phyloP scores from a whole-genome alignment of 2,113 vertebrate species.

The Enhydra lutris region DNA sequence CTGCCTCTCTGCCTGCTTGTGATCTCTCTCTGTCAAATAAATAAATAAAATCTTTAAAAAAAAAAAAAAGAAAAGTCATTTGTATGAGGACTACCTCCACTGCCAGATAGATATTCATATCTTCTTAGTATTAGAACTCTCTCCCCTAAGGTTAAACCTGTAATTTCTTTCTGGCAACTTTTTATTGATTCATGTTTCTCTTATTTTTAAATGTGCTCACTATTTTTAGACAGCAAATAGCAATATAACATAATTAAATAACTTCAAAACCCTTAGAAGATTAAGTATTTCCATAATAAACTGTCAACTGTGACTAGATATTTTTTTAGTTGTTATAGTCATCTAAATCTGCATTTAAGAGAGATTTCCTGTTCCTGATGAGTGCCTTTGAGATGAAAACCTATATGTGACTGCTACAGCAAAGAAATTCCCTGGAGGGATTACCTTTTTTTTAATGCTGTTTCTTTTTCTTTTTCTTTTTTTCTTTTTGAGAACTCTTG shows the following conservation, averaged over 20 bases:
- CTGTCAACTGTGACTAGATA: not conserved
- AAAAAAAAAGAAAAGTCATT: not conserved
- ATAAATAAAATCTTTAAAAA: too few species aligned
- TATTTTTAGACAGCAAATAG: not conserved
- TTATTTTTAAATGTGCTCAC: not conserved
- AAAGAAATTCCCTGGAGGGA: not conserved
- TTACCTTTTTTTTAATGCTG: not conserved
- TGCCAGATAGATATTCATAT: not conserved
- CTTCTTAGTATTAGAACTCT: not conserved
- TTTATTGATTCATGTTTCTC: not conserved
- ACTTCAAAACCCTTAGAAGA: slow-evolving; percentile 26
- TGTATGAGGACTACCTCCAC: not conserved
- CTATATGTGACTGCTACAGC: not conserved
- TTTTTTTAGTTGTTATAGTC: not conserved
- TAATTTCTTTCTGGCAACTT: not conserved
- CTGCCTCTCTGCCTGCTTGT: too few species aligned
- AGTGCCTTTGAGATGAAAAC: not conserved
- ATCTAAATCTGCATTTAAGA: not conserved
- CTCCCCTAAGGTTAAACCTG: not conserved
- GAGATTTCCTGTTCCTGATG: not conserved
- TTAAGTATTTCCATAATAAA: not conserved
- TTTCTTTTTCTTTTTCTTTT: not conserved
- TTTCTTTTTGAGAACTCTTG: not conserved
- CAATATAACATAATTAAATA: not conserved
- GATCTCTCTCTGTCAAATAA: too few species aligned